A percentile compares a stretch with the other conserved stretches of the same genome.
Conservation (phyloP, 1,140 invertebrate species). For the Drosophila sp. region DNA sequence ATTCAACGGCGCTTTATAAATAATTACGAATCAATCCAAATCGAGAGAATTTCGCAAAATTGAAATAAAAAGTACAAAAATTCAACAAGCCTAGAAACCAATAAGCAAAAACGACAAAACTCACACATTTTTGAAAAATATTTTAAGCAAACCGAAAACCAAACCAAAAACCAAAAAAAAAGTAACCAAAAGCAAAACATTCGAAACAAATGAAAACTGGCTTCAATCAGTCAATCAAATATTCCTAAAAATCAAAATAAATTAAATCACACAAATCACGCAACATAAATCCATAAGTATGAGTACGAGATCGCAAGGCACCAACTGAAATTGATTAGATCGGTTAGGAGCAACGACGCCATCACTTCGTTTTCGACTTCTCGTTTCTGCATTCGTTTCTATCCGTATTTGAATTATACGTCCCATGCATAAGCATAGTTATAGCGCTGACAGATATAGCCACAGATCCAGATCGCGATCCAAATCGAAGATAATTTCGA, state of each 20-base stretch:
- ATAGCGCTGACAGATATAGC: slow-evolving; percentile 4
- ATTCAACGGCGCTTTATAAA: slow-evolving; percentile 20
- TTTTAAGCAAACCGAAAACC: slow-evolving; percentile 15
- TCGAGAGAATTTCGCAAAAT: slow-evolving; percentile 51
- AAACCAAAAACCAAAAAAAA: slow-evolving; percentile 14
- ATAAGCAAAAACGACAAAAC: slow-evolving; percentile 22
- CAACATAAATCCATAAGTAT: slow-evolving; percentile 5
- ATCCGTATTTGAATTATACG: background rate
- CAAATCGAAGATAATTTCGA: background rate
- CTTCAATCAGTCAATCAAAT: slow-evolving; percentile 43
- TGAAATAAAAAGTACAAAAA: slow-evolving; percentile 80
- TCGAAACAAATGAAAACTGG: slow-evolving; percentile 12
- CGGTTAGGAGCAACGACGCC: background rate
- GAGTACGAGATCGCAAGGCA: slow-evolving; percentile 2
- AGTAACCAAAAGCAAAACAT: background rate
- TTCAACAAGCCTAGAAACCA: slow-evolving; percentile 31
- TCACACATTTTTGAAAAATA: slow-evolving; percentile 33
- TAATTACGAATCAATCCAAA: slow-evolving; percentile 1
- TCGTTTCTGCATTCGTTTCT: slow-evolving; percentile 1
- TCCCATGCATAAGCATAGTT: slow-evolving; percentile 5
- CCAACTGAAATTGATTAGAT: slow-evolving; percentile 7
- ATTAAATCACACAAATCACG: background rate
- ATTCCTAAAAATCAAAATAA: slow-evolving; percentile 6
- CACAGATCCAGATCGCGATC: background rate
- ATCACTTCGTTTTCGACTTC: background rate